Percentiles rank a stretch among this genome's conserved stretches.
Evolutionary conservation across 2,113 vertebrate species (phyloP).

Genomic region (Pterocles gutturalis): DNA sequence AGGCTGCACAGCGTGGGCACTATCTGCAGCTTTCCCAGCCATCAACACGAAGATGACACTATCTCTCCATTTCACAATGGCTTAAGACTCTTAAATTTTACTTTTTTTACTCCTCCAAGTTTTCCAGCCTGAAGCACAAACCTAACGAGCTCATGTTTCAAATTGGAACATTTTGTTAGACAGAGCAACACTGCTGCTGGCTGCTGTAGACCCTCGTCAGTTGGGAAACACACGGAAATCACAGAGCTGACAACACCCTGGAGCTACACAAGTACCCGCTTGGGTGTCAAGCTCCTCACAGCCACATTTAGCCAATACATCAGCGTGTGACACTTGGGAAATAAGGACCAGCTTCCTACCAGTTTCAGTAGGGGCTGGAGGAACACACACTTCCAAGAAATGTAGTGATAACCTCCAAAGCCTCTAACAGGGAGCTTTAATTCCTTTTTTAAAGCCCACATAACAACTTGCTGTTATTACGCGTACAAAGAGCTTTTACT

Average conservation of each 20-base stretch:
- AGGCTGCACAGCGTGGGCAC: accelerated
- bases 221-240: accelerated
- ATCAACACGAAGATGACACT: accelerated
- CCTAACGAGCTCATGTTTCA: neutral
- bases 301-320: neutral
- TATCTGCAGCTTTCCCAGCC: neutral
- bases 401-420: neutral
- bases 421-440: neutral
- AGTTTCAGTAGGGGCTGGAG: neutral
- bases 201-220: accelerated
- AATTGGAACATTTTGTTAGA: neutral
- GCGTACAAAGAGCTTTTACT: neutral
- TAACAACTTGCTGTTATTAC: neutral
- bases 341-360: neutral
- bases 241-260: neutral
- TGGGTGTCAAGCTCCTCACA: accelerated
- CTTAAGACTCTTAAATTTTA: neutral
- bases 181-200: neutral
- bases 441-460: neutral
- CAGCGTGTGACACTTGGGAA: accelerated
- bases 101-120: neutral
- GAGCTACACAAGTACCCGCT: accelerated
- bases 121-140: neutral
- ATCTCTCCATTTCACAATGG: neutral
- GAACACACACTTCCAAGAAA: neutral